Conservation (phyloP, 2,888 invertebrate species). For the Cheilosia soror region DNA sequence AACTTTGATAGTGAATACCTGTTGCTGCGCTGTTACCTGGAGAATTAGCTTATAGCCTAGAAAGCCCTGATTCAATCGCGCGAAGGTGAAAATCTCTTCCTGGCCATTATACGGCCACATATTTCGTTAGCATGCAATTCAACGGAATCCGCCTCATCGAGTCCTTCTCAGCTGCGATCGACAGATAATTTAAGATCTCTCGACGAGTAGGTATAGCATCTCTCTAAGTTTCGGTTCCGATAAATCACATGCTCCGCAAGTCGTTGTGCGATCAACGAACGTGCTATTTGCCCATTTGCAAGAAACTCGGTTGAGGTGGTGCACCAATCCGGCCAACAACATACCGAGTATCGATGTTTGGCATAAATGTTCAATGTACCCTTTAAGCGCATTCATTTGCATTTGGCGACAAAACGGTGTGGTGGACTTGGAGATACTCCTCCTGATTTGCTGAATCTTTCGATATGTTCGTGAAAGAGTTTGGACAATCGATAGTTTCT, state of each 20-base stretch:
- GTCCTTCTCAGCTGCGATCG: conserved; percentile 69
- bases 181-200: conserved; percentile 73
- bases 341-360: conserved; percentile 59
- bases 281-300: conserved; percentile 71
- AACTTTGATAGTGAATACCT: conserved; percentile 39
- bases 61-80: conserved; percentile 61
- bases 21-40: conserved; percentile 40
- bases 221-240: conserved; percentile 68
- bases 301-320: conserved; percentile 37
- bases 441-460: background rate
- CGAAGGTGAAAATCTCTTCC: conserved; percentile 69
- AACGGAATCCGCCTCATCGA: conserved; percentile 64
- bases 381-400: conserved; percentile 71
- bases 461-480: conserved; percentile 22
- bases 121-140: conserved; percentile 73
- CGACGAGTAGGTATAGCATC: conserved; percentile 59
- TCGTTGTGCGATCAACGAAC: conserved; percentile 66
- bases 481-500: conserved; percentile 28
- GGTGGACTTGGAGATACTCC: conserved; percentile 41
- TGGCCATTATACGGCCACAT: conserved; percentile 63
- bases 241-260: conserved; percentile 69
- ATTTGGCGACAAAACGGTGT: conserved; percentile 71
- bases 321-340: conserved; percentile 52
- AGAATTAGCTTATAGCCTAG: conserved; percentile 61
- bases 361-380: conserved; percentile 69